Base-by-base conservation (phyloP, 2,888 invertebrate species). In the Selenia dentaria region DNA sequence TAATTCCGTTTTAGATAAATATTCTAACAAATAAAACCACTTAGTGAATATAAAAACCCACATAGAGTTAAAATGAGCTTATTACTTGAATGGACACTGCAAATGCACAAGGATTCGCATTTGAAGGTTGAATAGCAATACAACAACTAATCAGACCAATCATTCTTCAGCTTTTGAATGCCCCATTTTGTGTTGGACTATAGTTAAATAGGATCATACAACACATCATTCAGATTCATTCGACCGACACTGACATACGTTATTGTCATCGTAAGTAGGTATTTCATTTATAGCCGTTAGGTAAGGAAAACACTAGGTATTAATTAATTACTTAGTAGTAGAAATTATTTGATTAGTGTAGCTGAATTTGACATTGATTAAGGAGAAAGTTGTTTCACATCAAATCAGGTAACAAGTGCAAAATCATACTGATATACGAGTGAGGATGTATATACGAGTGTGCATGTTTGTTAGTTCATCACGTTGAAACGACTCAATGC, bases 201-300 rank as follows among this genome's bases (percentile, higher is more conserved):
- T 57, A 62, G 62, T 39, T 67, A 54, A 55, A 58, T 58, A 51
- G 60, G 45, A 51, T 63, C 64, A 32, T 39, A 31, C 10, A 24
- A 64, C 61, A 62, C 62, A 64, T 68, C 64, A 72, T 73, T 71
- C 59, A 64, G 47, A 61, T 50, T 60, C 66, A 54, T 45, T 70
- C 67, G 65, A 54, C 63, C 68, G 64, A 26, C 56, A 63, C 62
- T 52, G 16, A 4, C 4, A 16, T 4, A 16, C 16, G 16, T 16
- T 4, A 16, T 4, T 2, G 16, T 16, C 16, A 16, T 16, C 16
- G 16, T 16, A n/a, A n/a, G n/a, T n/a, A n/a, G n/a, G n/a, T n/a
- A n/a, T n/a, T n/a, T n/a, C n/a, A n/a, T n/a, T n/a, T 28, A 36
- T 26, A 18, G 36, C 14, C 24, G 34, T 44, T 50, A 44, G 36